These are phyloP conservation scores for Lysandra bellargus DNA, from an alignment of 2,888 invertebrate genomes.

Conservation along the genomic window DNA sequence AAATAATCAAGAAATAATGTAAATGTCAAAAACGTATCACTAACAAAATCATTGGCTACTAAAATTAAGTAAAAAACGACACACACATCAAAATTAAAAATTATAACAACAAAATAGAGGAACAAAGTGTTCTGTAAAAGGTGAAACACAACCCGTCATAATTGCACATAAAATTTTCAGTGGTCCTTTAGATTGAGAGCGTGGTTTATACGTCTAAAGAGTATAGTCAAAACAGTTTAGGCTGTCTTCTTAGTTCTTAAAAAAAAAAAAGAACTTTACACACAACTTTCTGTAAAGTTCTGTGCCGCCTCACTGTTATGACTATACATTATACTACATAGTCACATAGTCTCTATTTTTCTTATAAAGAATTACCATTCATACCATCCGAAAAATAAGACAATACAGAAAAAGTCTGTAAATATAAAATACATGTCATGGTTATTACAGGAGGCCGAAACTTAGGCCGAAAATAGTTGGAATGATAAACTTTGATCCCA, in stretches of 20 bases:
- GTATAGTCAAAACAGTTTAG: background rate
- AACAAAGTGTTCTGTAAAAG: slow-evolving; percentile 20
- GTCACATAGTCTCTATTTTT: background rate
- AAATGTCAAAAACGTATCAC: background rate
- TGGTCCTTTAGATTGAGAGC: slow-evolving; percentile 12
- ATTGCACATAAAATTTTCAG: slow-evolving; percentile 21
- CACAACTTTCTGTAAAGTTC: no score
- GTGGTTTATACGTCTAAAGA: background rate
- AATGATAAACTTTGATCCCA: slow-evolving; percentile 50
- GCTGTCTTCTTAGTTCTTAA: no score
- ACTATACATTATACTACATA: background rate
- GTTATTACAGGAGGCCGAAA: background rate
- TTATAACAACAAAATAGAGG: slow-evolving; percentile 15
- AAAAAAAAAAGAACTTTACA: no score
- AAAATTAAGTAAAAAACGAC: slow-evolving; percentile 23
- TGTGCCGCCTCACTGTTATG: background rate
- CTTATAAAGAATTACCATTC: background rate
- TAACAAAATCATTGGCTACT: slow-evolving; percentile 13
- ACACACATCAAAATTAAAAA: slow-evolving; percentile 16
- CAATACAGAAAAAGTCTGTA: background rate
- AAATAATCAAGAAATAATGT: slow-evolving; percentile 9
- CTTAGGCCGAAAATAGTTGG: slow-evolving; percentile 37
- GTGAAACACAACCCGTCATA: slow-evolving; percentile 19
- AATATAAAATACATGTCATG: slow-evolving; percentile 6
- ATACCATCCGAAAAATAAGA: background rate